Conservation (phyloP, 2,888 invertebrate genomes). For the Drosophila tanythrix region DNA sequence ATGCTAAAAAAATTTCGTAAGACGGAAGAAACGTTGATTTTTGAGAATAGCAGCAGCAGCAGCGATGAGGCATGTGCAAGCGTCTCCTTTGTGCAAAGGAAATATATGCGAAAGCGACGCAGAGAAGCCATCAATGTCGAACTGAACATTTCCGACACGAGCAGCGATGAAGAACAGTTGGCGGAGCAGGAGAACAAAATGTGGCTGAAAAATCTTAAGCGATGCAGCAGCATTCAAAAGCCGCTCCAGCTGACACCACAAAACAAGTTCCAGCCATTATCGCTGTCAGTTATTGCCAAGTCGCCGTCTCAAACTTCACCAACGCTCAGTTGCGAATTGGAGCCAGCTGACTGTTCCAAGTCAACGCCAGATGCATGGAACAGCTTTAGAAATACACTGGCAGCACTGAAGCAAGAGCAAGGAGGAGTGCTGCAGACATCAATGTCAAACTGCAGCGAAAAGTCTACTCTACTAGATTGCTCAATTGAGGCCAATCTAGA, state of each 20-base stretch:
- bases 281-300: conserved; percentile 13
- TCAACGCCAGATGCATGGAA: conserved; percentile 4
- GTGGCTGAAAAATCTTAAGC: not conserved
- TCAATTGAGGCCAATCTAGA: conserved; percentile 28
- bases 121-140: not conserved
- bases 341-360: not conserved
- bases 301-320: not conserved
- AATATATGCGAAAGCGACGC: conserved; percentile 8
- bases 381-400: conserved; percentile 14
- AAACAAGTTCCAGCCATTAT: conserved; percentile 36
- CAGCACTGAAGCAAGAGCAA: conserved; percentile 4
- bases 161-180: conserved; percentile 36
- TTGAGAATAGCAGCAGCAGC: conserved; percentile 23
- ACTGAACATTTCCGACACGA: conserved; percentile 33
- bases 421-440: conserved; percentile 11
- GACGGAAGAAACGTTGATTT: not conserved
- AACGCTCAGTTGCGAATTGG: not conserved
- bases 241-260: conserved; percentile 3
- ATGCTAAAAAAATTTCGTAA: conserved; percentile 43
- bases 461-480: conserved; percentile 7
- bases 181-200: conserved; percentile 19
- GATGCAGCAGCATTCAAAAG: conserved; percentile 4
- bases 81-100: conserved; percentile 1
- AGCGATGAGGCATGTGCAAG: conserved; percentile 9
- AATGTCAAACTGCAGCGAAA: not conserved